These are phyloP conservation scores for Orthonevra nobilis DNA, from an alignment of 2,888 invertebrate species.

Conservation along the genomic window DNA sequence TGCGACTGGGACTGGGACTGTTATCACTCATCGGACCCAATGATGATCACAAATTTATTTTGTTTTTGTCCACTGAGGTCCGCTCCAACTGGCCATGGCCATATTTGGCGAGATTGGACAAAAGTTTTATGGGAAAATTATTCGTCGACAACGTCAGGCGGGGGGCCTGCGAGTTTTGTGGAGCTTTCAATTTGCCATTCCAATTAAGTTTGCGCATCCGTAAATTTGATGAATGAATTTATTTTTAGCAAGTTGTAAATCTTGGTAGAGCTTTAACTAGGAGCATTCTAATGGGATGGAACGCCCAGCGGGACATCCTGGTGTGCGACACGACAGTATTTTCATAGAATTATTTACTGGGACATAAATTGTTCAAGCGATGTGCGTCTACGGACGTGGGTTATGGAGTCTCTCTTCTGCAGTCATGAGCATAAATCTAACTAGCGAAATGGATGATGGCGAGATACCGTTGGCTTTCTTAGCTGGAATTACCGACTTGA, in stretches of 20 bases:
- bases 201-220: conserved; percentile 32
- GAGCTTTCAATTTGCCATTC: too few species aligned
- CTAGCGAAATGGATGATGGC: neutral
- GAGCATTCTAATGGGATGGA: conserved; percentile 6
- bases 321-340: neutral
- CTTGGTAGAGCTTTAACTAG: neutral
- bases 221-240: conserved; percentile 30
- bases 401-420: too few species aligned
- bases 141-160: neutral
- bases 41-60: conserved; percentile 1
- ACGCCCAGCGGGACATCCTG: neutral
- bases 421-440: too few species aligned
- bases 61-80: too few species aligned
- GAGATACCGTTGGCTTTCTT: neutral
- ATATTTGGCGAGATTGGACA: conserved; percentile 11
- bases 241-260: neutral
- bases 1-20: too few species aligned
- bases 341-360: neutral
- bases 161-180: neutral
- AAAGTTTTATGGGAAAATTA: conserved; percentile 37
- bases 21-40: neutral
- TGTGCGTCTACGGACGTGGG: too few species aligned
- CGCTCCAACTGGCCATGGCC: too few species aligned
- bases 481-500: neutral
- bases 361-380: neutral